Base-by-base conservation (phyloP, 2,888 invertebrate species). In the Dasysyrphus tricinctus region DNA sequence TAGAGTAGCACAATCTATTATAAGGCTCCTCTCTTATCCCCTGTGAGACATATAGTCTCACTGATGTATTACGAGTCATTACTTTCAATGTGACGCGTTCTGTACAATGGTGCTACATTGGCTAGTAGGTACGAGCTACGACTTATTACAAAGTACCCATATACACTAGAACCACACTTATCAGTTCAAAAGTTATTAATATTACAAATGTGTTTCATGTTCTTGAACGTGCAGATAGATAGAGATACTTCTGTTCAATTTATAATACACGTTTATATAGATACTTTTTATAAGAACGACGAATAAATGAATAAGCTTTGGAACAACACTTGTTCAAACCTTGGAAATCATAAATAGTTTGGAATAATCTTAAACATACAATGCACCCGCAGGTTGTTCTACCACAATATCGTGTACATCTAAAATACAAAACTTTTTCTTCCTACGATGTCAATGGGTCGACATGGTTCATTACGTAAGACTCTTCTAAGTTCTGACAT, bases 161-260 rank as follows among this genome's bases (percentile, higher is more conserved):
- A 16, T 2, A 16, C 16, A 19, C 37, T 19, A n/a, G n/a, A 12
- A 39, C 39, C 6, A 34, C 49, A 49, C 65, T 51, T 69, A 61
- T 63, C 63, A 57, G 83, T 57, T 80, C 44, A 59, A 75, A 75
- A 57, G 63, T 67, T 80, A 85, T 85, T 85, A 85, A 85, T 81
- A 85, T 77, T 85, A 74, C 81, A 85, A 85, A 69, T 81, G 85
- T 85, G 85, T 81, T 81, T 61, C 81, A 81, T 81, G 85, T 74
- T 81, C 77, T 77, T 77, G 81, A 81, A 77, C 81, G 81, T 85
- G 73, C 85, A 81, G 77, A 69, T 85, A 72, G 49, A 72, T 77
- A 76, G 81, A 72, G 42, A 72, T 77, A 76, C 16, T 72, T 42
- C 51, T 69, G 59, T 69, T 42, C 16, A 51, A 72, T 51, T 63